Evolutionary conservation across 2,888 invertebrate genomes (phyloP), one percentile per base, ranked within the genome.

Genomic region (Uloborus plumipes): DNA sequence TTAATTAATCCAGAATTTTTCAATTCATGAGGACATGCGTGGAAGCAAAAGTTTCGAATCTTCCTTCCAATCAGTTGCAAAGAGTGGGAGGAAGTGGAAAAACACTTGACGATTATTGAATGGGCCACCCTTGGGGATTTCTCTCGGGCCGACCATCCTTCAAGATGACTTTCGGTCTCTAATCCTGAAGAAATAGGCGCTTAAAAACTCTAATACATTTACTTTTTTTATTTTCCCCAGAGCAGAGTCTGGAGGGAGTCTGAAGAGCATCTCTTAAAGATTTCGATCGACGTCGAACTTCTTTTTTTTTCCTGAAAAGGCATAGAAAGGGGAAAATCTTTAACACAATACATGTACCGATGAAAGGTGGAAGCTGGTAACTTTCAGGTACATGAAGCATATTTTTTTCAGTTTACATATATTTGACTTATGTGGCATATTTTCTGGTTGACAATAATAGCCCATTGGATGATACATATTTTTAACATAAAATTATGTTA

Each of bases 181-280:
- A 78, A 78, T 78, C 78, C 78, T 50, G 55, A 71, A 78, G 78
- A 78, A 78, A 78, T 71, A 50, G 70, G 58, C 70, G 78, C 71
- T 78, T 78, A 78, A 78, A 78, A 78, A 78, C 71, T 71, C 64
- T 61, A 69, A 77, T 70, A 62, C 15, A 51, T 50, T 76, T 76
- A 39, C 39, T 39, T 39, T 39, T 39, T 39, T 11, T 39, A 39
- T 65, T 77, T 65, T 58, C 50, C 15, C 49, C 51, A 14, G 39
- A 47, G 47, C 47, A n/a, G 22, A 50, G 16, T 47, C 49, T 15
- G 49, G 26, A 31, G 55, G 74, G 66, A 49, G 20, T 26, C 51
- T 20, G 62, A 73, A 73, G 62, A 73, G 64, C 18, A 47, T 65
- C 74, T 22, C 74, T 74, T 58, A 74, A 74, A 58, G 74, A 65